Conservation (phyloP, 2,888 invertebrate genomes). For the Stratiomys singularior region DNA sequence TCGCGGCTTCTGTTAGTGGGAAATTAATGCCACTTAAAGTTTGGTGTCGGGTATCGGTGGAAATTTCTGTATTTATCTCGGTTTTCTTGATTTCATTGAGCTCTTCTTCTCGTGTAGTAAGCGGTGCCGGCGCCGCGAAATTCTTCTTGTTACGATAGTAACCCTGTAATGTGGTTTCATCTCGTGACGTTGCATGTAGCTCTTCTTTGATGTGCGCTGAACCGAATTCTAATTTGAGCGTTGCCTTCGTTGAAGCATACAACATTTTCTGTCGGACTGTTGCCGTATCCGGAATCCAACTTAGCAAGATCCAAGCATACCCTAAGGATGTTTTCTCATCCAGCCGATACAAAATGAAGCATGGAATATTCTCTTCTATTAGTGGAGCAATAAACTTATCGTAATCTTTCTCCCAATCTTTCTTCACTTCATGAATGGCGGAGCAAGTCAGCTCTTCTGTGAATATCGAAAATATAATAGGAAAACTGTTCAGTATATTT, state of each 20-base stretch:
- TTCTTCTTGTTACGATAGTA: slow-evolving; percentile 82
- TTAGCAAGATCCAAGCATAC: slow-evolving; percentile 91
- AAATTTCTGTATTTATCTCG: slow-evolving; percentile 78
- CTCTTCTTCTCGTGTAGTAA: slow-evolving; percentile 89
- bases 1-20: slow-evolving; percentile 85
- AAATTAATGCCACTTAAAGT: slow-evolving; percentile 91
- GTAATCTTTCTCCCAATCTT: slow-evolving; percentile 88
- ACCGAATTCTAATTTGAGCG: slow-evolving; percentile 96
- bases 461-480: slow-evolving; percentile 28
- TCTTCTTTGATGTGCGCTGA: slow-evolving; percentile 94
- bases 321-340: slow-evolving; percentile 83
- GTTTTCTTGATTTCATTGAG: slow-evolving; percentile 79
- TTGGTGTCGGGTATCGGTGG: slow-evolving; percentile 85
- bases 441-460: slow-evolving; percentile 80
- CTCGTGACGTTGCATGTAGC: slow-evolving; percentile 86
- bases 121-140: slow-evolving; percentile 85
- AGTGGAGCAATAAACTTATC: slow-evolving; percentile 78
- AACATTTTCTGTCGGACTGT: slow-evolving; percentile 96
- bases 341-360: slow-evolving; percentile 88
- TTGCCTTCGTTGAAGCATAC: slow-evolving; percentile 97
- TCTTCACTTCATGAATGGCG: slow-evolving; percentile 73
- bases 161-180: slow-evolving; percentile 84
- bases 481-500: slow-evolving; percentile 43
- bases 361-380: slow-evolving; percentile 83
- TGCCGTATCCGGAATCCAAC: slow-evolving; percentile 94